These are phyloP conservation scores for Ara ararauna DNA, from an alignment of 2,797 vertebrate species.

Conservation along the genomic window DNA sequence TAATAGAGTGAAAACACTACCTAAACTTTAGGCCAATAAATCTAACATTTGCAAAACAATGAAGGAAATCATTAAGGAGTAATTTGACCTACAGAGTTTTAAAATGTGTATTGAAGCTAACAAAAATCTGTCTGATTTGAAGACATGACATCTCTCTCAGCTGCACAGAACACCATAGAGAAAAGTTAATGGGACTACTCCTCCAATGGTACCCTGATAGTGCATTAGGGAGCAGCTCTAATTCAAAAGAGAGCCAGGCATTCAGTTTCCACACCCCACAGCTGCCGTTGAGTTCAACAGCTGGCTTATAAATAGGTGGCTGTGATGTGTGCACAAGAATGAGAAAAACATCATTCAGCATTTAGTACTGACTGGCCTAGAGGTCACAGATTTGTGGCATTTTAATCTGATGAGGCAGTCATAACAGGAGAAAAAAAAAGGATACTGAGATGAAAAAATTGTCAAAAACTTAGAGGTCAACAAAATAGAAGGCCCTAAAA, in stretches of 20 bases:
- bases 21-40: not conserved
- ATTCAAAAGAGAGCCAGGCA: conserved; percentile 66
- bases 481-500: not conserved
- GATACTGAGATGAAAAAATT: not conserved
- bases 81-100: not conserved
- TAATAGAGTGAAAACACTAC: not conserved
- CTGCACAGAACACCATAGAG: conserved; percentile 30
- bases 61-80: not conserved
- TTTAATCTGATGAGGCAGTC: conserved; percentile 43
- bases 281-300: conserved; percentile 74
- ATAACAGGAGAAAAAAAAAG: conserved; percentile 20
- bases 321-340: conserved; percentile 59
- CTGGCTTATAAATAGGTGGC: conserved; percentile 75
- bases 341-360: conserved; percentile 66
- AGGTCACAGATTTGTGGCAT: conserved; percentile 39
- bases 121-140: conserved; percentile 18
- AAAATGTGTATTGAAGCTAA: not conserved
- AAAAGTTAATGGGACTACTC: conserved; percentile 49
- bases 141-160: conserved; percentile 16
- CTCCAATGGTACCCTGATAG: conserved; percentile 44
- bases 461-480: not conserved
- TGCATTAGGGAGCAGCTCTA: conserved; percentile 27
- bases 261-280: conserved; percentile 66
- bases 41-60: not conserved
- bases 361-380: conserved; percentile 17